Evolutionary conservation across 1,140 invertebrate species (phyloP).

Genomic region (Copidosoma floridanum): DNA sequence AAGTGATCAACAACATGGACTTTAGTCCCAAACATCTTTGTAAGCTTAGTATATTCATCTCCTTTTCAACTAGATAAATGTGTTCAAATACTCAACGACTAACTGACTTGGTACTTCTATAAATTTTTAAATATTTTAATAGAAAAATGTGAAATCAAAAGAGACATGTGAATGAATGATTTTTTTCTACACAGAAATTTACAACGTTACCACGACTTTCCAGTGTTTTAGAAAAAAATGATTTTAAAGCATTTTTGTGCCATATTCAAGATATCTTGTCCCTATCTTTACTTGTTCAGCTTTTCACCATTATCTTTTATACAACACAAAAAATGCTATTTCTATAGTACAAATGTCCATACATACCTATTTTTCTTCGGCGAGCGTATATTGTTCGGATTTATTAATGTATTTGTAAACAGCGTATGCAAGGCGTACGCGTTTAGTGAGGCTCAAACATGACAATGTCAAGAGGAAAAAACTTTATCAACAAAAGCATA

Average conservation of each 20-base stretch:
- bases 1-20: conserved; percentile 10
- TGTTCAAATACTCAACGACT: conserved; percentile 1
- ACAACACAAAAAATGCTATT: conserved; percentile 15
- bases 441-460: neutral
- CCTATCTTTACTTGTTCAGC: no score
- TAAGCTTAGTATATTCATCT: conserved; percentile 1
- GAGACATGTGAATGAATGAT: neutral
- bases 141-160: conserved; percentile 7
- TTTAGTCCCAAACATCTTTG: neutral
- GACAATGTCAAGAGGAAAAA: neutral
- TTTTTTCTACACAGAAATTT: no score
- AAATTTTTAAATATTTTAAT: conserved; percentile 20
- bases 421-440: conserved; percentile 1
- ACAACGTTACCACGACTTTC: no score
- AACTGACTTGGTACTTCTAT: neutral
- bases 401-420: conserved; percentile 16
- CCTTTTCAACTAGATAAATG: conserved; percentile 7
- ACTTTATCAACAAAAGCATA: neutral
- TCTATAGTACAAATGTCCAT: conserved; percentile 9
- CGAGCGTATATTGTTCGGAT: neutral
- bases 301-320: no score
- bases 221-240: no score
- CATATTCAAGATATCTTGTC: no score
- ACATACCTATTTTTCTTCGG: conserved; percentile 26
- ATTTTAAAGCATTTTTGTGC: no score